phyloP scores from a whole-genome alignment of 2,113 vertebrate genomes.

The Bombycilla garrulus region DNA sequence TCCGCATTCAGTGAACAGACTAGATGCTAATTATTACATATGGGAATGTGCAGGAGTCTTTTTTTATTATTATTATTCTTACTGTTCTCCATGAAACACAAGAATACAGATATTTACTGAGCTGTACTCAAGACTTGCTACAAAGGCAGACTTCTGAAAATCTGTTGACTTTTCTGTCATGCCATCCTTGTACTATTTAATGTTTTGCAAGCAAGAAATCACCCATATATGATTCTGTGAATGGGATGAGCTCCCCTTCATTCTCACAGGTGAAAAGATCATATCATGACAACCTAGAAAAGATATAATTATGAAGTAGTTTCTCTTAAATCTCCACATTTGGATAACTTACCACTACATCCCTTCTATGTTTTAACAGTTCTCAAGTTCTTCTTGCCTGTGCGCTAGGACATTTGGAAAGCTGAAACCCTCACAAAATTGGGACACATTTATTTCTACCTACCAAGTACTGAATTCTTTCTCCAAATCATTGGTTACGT shows the following conservation, averaged over 20 bases:
- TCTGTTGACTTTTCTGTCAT: background rate
- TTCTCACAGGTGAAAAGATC: background rate
- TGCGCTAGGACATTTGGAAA: background rate
- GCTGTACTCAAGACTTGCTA: background rate
- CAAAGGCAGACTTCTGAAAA: background rate
- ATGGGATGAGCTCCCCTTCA: background rate
- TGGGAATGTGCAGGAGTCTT: accelerated
- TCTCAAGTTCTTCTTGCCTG: background rate
- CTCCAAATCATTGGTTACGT: background rate
- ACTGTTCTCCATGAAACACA: background rate
- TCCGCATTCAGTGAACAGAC: background rate
- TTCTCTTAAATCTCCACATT: background rate
- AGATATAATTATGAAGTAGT: background rate
- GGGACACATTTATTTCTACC: background rate
- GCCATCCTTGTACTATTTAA: background rate
- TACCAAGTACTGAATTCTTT: background rate
- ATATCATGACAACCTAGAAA: background rate
- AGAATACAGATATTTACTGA: background rate
- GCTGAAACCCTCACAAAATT: background rate
- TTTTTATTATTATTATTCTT: background rate
- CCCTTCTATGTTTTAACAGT: background rate
- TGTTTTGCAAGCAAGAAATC: background rate
- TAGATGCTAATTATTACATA: background rate
- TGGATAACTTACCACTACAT: background rate
- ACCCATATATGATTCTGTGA: background rate